Evolutionary conservation across 2,888 invertebrate genomes (phyloP).

Genomic region (Napeogenes sylphis): DNA sequence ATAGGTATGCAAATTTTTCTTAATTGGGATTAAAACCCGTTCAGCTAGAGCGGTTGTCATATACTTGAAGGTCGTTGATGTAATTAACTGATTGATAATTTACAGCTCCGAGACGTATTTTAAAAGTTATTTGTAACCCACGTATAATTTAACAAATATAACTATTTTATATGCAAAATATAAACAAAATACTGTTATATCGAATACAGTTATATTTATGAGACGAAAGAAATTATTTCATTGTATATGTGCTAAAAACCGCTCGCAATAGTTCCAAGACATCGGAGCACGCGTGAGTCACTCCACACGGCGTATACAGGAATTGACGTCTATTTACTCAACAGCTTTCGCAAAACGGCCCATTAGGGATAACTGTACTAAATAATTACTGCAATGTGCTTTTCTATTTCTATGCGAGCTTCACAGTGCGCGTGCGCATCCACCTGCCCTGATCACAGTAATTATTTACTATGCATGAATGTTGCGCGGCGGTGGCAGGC

Average conservation of each 20-base stretch:
- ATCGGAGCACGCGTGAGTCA: too few relatives aligned
- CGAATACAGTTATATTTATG: background rate
- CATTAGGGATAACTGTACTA: constrained; percentile 77
- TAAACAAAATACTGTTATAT: background rate
- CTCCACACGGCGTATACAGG: too few relatives aligned
- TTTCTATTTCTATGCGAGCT: constrained; percentile 73
- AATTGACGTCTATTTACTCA: constrained; percentile 69
- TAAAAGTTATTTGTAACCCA: constrained; percentile 13
- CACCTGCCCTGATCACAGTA: constrained; percentile 76
- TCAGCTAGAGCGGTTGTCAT: constrained; percentile 27
- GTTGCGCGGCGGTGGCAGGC: constrained; percentile 55
- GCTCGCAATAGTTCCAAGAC: too few relatives aligned
- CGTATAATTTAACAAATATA: background rate
- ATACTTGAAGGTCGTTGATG: constrained; percentile 28
- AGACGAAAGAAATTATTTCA: background rate
- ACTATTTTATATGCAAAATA: constrained; percentile 9
- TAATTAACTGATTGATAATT: constrained; percentile 33
- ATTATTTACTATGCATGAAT: constrained; percentile 78
- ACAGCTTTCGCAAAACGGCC: constrained; percentile 76
- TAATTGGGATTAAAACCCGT: constrained; percentile 31
- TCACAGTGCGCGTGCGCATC: constrained; percentile 60
- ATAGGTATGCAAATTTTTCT: constrained; percentile 31
- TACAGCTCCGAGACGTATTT: constrained; percentile 28
- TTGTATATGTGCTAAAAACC: too few relatives aligned
- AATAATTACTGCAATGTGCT: constrained; percentile 78